Percentiles rank a stretch among this genome's conserved stretches.
phyloP scores from a whole-genome alignment of 2,113 vertebrate genomes.

The Isurus oxyrinchus region DNA sequence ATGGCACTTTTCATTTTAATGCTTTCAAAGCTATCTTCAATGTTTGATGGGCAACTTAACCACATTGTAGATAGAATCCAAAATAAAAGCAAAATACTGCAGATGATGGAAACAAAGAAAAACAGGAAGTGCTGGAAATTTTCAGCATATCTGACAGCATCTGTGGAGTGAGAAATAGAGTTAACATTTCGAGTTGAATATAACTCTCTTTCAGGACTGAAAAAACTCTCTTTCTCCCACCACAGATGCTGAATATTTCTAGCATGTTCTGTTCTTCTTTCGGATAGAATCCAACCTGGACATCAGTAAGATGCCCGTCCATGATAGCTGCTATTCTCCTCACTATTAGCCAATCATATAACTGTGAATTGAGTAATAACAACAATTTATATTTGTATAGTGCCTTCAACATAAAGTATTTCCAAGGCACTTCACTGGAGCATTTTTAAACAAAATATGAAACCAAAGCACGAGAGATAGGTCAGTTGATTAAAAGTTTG shows the following conservation, averaged over 20 bases:
- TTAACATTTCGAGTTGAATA: too few relatives aligned
- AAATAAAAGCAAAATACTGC: not conserved
- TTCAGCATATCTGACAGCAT: not conserved
- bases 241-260: not conserved
- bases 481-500: not conserved
- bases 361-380: not conserved
- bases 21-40: not conserved
- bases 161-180: too few relatives aligned
- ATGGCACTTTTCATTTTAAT: not conserved
- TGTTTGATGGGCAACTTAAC: not conserved
- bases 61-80: not conserved
- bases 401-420: not conserved
- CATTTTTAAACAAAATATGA: not conserved
- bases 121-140: not conserved
- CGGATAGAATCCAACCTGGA: not conserved
- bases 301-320: not conserved
- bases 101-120: not conserved
- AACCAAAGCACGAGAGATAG: not conserved
- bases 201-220: too few relatives aligned
- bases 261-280: not conserved
- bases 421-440: not conserved
- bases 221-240: too few relatives aligned
- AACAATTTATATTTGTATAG: not conserved
- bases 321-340: not conserved
- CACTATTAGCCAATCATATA: not conserved